A percentile compares a stretch with the other conserved stretches of the same genome.
phyloP scores from a whole-genome alignment of 30 jellyfish, hydroid and myxozoan species.

The Hydractinia symbiolongicarpus region DNA sequence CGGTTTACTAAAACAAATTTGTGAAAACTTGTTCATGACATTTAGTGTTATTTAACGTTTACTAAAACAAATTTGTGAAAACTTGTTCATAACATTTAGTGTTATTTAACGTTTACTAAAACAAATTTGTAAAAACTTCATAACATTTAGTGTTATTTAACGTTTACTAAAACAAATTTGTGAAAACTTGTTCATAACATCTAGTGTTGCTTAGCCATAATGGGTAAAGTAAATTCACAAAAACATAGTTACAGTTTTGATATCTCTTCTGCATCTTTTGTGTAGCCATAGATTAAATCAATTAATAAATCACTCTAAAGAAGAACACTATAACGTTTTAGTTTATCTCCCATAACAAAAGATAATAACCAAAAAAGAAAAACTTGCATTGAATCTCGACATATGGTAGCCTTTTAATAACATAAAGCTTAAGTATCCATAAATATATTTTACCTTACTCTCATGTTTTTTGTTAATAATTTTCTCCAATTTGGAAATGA shows the following conservation, averaged over 20 bases:
- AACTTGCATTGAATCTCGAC: neutral
- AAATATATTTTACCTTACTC: neutral
- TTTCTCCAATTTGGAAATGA: neutral
- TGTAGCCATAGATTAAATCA: neutral
- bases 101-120: neutral
- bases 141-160: too few species aligned
- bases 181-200: neutral
- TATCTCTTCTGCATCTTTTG: neutral
- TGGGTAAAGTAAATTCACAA: too few species aligned
- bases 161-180: neutral
- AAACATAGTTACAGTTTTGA: slow-evolving; percentile 2
- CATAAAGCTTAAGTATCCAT: neutral
- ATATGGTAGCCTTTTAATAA: neutral
- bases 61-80: neutral
- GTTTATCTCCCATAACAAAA: neutral
- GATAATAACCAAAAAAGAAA: neutral
- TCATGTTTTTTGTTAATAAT: neutral
- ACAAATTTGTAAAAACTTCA: neutral
- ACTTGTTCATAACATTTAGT: neutral
- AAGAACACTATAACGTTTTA: neutral
- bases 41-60: too few species aligned
- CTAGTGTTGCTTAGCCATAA: neutral
- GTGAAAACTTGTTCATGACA: neutral
- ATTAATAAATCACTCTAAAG: neutral
- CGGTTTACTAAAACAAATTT: slow-evolving; percentile 1